Conservation (phyloP, 2,797 vertebrate species). For the Fistularia commersonii region DNA sequence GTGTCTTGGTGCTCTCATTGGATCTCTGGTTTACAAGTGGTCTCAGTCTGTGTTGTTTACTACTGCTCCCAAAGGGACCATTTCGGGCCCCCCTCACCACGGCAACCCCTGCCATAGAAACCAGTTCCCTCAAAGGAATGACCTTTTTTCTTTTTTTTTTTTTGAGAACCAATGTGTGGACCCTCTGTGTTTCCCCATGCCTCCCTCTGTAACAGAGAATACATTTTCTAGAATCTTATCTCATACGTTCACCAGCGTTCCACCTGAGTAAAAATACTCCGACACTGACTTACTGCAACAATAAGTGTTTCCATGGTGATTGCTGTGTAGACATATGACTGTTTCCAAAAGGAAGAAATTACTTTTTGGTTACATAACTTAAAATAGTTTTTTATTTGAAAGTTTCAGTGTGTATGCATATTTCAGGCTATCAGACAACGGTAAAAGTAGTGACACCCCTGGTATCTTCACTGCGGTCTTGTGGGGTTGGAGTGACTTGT, state of each 20-base stretch:
- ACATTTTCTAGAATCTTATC: background rate
- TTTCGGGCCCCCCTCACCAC: slow-evolving; percentile 60
- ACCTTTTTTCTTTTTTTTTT: slow-evolving; percentile 32
- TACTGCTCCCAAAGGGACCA: slow-evolving; percentile 43
- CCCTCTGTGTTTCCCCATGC: slow-evolving; percentile 25
- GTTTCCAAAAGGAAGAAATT: no score
- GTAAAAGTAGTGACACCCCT: no score
- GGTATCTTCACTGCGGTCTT: no score
- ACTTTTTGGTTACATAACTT: no score
- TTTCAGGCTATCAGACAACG: no score
- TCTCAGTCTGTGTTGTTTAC: slow-evolving; percentile 37
- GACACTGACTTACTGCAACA: slow-evolving; percentile 4
- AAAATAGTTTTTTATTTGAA: no score
- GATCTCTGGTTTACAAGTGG: slow-evolving; percentile 14
- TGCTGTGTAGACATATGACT: background rate
- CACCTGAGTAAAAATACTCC: slow-evolving; percentile 13
- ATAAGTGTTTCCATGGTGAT: slow-evolving; percentile 15
- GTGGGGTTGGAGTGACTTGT: no score
- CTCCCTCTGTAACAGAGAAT: background rate
- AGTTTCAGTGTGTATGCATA: no score
- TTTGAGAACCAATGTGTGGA: slow-evolving; percentile 29
- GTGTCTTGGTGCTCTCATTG: background rate
- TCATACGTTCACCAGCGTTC: background rate
- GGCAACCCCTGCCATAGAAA: slow-evolving; percentile 73
- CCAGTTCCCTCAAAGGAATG: slow-evolving; percentile 63